These are phyloP conservation scores for Acanthis flammea DNA, from an alignment of 2,797 vertebrate species.

Conservation along the genomic window DNA sequence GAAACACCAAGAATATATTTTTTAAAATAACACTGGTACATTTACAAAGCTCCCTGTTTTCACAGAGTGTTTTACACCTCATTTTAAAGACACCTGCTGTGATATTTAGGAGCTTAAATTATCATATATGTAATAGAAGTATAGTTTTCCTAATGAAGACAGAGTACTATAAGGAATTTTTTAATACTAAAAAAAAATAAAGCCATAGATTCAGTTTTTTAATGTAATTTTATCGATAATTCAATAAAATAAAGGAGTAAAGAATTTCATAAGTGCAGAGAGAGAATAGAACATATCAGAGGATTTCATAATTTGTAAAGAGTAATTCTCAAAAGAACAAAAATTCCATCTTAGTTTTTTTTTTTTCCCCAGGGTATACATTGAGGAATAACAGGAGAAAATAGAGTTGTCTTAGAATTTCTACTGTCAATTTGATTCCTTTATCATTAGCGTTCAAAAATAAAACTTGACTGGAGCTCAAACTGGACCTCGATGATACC, in stretches of 20 bases:
- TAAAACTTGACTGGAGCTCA: not conserved
- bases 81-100: not conserved
- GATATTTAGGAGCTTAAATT: not conserved
- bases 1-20: not conserved
- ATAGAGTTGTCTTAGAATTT: not conserved
- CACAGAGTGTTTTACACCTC: accelerated
- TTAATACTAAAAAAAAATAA: not conserved
- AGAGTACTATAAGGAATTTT: not conserved
- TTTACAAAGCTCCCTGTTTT: not conserved
- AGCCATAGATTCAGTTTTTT: not conserved
- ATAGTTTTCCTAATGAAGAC: not conserved
- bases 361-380: not conserved
- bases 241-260: not conserved
- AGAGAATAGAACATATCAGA: not conserved
- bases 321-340: not conserved
- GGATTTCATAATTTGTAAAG: not conserved
- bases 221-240: not conserved
- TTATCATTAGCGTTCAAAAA: not conserved
- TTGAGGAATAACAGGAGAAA: not conserved
- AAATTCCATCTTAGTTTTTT: not conserved
- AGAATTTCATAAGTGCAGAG: not conserved
- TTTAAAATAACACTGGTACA: accelerated
- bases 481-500: not conserved
- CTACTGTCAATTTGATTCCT: not conserved
- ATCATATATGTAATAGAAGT: not conserved